Evolutionary conservation across 2,797 vertebrate species (phyloP), one percentile per base, ranked within the genome.

Genomic region (Triplophysa yarkandensis): DNA sequence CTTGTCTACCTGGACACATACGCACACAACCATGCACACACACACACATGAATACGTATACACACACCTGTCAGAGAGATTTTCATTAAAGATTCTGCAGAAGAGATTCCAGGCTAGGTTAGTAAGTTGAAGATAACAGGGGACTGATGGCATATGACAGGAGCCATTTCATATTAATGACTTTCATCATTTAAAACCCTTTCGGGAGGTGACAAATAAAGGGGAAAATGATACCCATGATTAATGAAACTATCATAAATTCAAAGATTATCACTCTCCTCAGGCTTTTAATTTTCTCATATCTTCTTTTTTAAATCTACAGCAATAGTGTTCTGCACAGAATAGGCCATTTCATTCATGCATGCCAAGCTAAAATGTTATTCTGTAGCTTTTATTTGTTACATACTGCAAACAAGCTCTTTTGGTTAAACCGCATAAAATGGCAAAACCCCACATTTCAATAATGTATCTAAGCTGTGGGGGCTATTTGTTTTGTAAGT

Each of bases 131-230:
- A 85, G 86, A 88, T 89, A 90, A 87, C 86, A 85, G 72, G 82
- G 86, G 88, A 86, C 86, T 88, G 90, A 91, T 89, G 89, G 85
- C 87, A 63, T 83, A 84, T 91, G 91, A 91, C 91, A 90, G 89
- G 86, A 89, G 89, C 84, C 88, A 86, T 90, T 81, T 86, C 87
- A 90, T 90, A 92, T 92, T 92, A 90, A 93, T 92, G 90, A 86
- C 84, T 89, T 89, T 89, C 88, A 91, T 92, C 90, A 92, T 92
- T 91, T 89, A 89, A 91, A 87, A 82, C 76, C 85, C 88, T 89
- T 89, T 86, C 81, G 86, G 81, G 83, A 63, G 72, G 74, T 71
- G 79, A 82, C 82, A 87, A 89, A 88, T 86, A 75, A 90, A 89
- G 87, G 85, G 77, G 80, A 81, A 87, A 89, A 90, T 89, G 84